Conservation (phyloP, 2,888 invertebrate species). For the Drosophila maculinotata region DNA sequence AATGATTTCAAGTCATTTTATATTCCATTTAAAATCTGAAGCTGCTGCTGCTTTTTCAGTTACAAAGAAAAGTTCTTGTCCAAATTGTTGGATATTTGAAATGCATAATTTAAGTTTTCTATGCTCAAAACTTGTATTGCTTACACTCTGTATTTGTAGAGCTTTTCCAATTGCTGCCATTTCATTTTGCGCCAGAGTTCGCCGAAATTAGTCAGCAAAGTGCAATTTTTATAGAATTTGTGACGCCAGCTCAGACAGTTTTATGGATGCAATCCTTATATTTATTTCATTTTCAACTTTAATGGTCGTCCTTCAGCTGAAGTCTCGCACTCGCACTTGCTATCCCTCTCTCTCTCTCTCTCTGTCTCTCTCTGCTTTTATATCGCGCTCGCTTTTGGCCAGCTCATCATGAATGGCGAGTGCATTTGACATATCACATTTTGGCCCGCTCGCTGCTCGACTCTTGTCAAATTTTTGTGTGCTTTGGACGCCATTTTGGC, state of each 20-base stretch:
- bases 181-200: background rate
- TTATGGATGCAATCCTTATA: constrained; percentile 48
- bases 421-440: constrained; percentile 80
- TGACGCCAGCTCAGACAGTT: constrained; percentile 50
- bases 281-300: constrained; percentile 48
- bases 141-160: constrained; percentile 16
- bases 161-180: constrained; percentile 14
- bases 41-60: no score
- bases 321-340: background rate
- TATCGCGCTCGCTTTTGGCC: background rate
- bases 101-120: constrained; percentile 9
- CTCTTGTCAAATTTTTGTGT: constrained; percentile 58
- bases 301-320: constrained; percentile 27
- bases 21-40: no score
- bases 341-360: background rate
- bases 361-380: background rate
- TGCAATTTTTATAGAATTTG: constrained; percentile 35
- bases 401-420: constrained; percentile 41
- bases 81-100: no score
- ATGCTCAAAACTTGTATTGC: constrained; percentile 4
- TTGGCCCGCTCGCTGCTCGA: constrained; percentile 51
- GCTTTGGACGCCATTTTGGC: constrained; percentile 77
- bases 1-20: no score
- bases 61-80: no score
- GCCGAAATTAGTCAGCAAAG: constrained; percentile 31